Evolutionary conservation across 2,797 vertebrate genomes (phyloP).

Genomic region (Pogoniulus pusillus): DNA sequence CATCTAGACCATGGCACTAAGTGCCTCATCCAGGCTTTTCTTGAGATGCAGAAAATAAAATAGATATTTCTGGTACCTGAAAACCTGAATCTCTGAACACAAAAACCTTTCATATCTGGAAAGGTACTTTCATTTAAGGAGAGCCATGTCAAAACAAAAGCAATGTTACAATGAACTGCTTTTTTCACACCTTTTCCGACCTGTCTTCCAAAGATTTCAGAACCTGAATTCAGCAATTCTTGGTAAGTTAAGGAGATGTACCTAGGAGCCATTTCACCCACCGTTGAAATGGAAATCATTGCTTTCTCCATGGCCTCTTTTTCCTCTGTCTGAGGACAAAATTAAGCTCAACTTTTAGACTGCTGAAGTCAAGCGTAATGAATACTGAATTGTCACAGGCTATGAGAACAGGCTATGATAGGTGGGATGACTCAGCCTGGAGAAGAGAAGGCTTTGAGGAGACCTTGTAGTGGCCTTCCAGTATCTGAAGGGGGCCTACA

Average conservation of each 20-base stretch:
- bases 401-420: too few relatives aligned
- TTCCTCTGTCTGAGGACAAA: not conserved
- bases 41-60: not conserved
- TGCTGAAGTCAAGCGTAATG: not conserved
- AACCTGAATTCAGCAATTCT: not conserved
- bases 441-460: too few relatives aligned
- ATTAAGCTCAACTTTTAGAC: not conserved
- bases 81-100: not conserved
- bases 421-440: too few relatives aligned
- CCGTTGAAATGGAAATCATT: not conserved
- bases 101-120: not conserved
- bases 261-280: not conserved
- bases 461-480: too few relatives aligned
- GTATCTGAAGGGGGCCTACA: too few relatives aligned
- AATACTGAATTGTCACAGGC: not conserved
- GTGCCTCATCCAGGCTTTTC: too few relatives aligned
- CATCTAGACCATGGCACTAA: too few relatives aligned
- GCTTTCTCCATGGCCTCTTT: not conserved
- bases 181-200: not conserved
- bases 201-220: not conserved
- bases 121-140: not conserved
- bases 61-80: not conserved
- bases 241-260: not conserved
- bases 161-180: not conserved
- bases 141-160: not conserved